Percentiles rank a stretch among this genome's conserved stretches.
These are phyloP conservation scores for Echinops telfairi DNA, from an alignment of 2,113 vertebrate genomes.

Conservation along the genomic window DNA sequence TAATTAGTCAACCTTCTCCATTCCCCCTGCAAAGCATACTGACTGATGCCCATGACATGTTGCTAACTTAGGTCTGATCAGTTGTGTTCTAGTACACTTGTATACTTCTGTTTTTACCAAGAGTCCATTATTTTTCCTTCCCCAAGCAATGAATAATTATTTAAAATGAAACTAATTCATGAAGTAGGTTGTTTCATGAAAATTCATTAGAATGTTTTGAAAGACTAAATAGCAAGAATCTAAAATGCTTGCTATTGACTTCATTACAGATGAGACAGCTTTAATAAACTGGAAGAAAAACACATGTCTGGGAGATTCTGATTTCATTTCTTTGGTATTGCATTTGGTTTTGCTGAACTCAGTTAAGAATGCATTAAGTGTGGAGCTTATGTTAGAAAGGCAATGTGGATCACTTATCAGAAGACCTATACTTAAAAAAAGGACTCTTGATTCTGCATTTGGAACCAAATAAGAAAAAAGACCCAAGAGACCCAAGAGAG, in stretches of 20 bases:
- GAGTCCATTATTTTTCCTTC: constrained; percentile 4
- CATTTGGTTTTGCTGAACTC: constrained; percentile 50
- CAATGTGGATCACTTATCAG: neutral
- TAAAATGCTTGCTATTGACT: constrained; percentile 34
- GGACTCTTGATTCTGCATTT: neutral
- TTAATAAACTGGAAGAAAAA: constrained; percentile 41
- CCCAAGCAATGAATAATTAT: constrained; percentile 4
- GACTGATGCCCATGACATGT: neutral
- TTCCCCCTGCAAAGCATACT: constrained; percentile 17
- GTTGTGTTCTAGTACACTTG: neutral
- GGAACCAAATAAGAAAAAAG: constrained; percentile 45
- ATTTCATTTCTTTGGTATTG: constrained; percentile 48
- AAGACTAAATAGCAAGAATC: neutral
- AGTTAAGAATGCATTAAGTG: neutral
- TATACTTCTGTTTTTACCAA: neutral
- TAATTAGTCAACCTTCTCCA: neutral
- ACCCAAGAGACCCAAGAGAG: neutral
- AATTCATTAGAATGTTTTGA: constrained; percentile 6
- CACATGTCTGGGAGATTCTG: constrained; percentile 16
- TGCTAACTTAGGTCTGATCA: neutral
- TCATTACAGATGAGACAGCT: neutral
- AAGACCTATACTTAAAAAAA: neutral
- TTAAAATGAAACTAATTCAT: constrained; percentile 44
- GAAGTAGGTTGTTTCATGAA: constrained; percentile 27
- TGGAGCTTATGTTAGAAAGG: constrained; percentile 10